Evolutionary conservation across 2,888 invertebrate species (phyloP).

Genomic region (Euzophera pinguis): DNA sequence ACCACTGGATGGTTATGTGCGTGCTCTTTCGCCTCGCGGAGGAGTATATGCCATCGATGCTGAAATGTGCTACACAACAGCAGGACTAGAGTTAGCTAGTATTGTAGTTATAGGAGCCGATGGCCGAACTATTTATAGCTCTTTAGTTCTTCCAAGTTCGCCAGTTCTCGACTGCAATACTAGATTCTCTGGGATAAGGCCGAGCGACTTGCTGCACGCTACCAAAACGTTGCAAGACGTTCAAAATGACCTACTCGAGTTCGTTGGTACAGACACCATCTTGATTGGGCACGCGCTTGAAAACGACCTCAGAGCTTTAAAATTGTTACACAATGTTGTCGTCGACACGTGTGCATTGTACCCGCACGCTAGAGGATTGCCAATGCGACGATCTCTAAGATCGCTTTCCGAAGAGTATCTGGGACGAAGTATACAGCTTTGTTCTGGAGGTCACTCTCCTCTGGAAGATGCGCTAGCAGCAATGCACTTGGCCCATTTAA

Average conservation of each 20-base stretch:
- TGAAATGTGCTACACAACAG: conserved; percentile 96
- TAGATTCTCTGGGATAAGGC: conserved; percentile 94
- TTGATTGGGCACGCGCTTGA: conserved; percentile 97
- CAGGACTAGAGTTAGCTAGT: conserved; percentile 92
- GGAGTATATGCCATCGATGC: conserved; percentile 94
- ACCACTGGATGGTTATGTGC: conserved; percentile 84
- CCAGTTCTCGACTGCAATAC: conserved; percentile 96
- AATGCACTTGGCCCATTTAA: conserved; percentile 92
- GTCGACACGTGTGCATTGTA: conserved; percentile 95
- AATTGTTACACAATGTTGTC: conserved; percentile 89
- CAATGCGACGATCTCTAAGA: conserved; percentile 90
- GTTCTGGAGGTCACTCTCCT: conserved; percentile 89
- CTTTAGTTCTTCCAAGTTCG: conserved; percentile 89
- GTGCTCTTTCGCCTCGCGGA: conserved; percentile 74
- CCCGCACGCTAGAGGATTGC: conserved; percentile 91
- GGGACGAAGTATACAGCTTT: conserved; percentile 89
- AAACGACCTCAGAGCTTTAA: conserved; percentile 93
- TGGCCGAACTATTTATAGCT: conserved; percentile 87
- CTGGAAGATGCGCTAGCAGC: conserved; percentile 95
- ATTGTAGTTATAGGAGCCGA: conserved; percentile 90
- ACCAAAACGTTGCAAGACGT: conserved; percentile 87
- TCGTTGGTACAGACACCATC: conserved; percentile 91
- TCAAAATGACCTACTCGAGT: conserved; percentile 90
- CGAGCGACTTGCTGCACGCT: conserved; percentile 78
- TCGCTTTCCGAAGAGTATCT: conserved; percentile 86